These are phyloP conservation scores for Empis stercorea DNA, from an alignment of 2,888 invertebrate genomes.

Conservation along the genomic window DNA sequence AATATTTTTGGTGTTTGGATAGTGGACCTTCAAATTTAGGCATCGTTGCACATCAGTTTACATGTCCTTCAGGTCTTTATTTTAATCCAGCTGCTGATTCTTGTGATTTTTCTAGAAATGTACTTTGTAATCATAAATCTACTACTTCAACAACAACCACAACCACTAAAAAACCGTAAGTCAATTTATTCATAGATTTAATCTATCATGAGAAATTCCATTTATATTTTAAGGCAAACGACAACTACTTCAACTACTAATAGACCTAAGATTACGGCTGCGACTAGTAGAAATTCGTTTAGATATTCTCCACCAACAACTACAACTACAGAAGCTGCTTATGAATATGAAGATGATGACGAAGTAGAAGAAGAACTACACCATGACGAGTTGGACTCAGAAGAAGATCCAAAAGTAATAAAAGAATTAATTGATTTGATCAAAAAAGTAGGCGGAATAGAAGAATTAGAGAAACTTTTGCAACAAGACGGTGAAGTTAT, in stretches of 20 bases:
- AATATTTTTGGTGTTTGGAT: slow-evolving; percentile 89
- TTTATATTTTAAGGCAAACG: slow-evolving; percentile 16
- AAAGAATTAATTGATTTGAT: slow-evolving; percentile 74
- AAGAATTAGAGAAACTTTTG: slow-evolving; percentile 71
- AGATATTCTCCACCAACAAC: slow-evolving; percentile 39
- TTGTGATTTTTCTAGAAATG: slow-evolving; percentile 83
- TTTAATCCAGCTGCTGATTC: slow-evolving; percentile 87
- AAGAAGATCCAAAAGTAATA: slow-evolving; percentile 46
- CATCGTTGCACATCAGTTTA: slow-evolving; percentile 83
- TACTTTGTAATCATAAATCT: slow-evolving; percentile 55
- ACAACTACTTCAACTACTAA: slow-evolving; percentile 37
- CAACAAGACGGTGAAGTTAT: slow-evolving; percentile 41
- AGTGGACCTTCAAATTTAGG: slow-evolving; percentile 79
- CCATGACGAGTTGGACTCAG: slow-evolving; percentile 17
- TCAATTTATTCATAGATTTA: too few species aligned
- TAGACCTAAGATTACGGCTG: slow-evolving; percentile 29
- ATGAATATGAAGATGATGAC: slow-evolving; percentile 30
- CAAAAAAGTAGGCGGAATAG: slow-evolving; percentile 78
- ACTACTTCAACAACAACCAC: slow-evolving; percentile 39
- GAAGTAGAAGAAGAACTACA: slow-evolving; percentile 30
- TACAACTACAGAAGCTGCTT: slow-evolving; percentile 31
- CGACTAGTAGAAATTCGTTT: slow-evolving; percentile 33
- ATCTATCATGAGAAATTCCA: neutral
- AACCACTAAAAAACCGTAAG: slow-evolving; percentile 22
- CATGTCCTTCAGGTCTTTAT: slow-evolving; percentile 80